These are phyloP conservation scores for Tenualosa thibaudeaui DNA, from an alignment of 2,797 vertebrate species.

Conservation along the genomic window DNA sequence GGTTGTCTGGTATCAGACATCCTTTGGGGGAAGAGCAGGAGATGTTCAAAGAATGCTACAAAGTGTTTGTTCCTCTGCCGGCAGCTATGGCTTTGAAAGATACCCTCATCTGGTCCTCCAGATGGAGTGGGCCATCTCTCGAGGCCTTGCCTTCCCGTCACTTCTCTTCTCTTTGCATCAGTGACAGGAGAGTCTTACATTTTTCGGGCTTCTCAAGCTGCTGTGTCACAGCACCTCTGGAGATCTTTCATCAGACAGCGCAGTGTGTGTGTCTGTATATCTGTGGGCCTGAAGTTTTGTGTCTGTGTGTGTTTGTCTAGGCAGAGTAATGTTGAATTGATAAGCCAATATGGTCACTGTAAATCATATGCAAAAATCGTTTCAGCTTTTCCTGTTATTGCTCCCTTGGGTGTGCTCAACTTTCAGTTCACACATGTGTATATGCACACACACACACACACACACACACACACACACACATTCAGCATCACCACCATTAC, in stretches of 20 bases:
- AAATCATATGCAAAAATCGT: not conserved
- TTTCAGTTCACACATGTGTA: not conserved
- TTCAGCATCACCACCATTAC: not conserved
- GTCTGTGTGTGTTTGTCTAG: not conserved
- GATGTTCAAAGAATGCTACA: slow-evolving; percentile 4
- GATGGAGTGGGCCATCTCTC: not conserved
- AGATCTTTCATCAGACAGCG: not conserved
- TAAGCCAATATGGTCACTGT: slow-evolving; percentile 1
- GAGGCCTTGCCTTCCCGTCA: not conserved
- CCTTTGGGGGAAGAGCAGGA: not conserved
- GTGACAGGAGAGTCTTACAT: not conserved
- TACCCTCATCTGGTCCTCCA: not conserved
- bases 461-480: not conserved
- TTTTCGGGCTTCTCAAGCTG: not conserved
- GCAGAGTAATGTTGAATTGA: not conserved
- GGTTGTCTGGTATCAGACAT: slow-evolving; percentile 43
- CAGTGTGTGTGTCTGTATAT: not conserved
- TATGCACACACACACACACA: not conserved
- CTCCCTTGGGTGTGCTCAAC: not conserved
- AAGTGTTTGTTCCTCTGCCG: slow-evolving; percentile 10
- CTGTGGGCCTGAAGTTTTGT: not conserved
- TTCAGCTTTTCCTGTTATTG: not conserved
- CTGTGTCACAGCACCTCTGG: not conserved
- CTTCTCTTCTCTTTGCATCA: not conserved
- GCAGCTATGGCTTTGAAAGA: slow-evolving; percentile 10